A percentile compares a stretch with the other conserved stretches of the same genome.
Evolutionary conservation across 2,888 invertebrate genomes (phyloP).

Genomic region (Notodonta dromedarius): DNA sequence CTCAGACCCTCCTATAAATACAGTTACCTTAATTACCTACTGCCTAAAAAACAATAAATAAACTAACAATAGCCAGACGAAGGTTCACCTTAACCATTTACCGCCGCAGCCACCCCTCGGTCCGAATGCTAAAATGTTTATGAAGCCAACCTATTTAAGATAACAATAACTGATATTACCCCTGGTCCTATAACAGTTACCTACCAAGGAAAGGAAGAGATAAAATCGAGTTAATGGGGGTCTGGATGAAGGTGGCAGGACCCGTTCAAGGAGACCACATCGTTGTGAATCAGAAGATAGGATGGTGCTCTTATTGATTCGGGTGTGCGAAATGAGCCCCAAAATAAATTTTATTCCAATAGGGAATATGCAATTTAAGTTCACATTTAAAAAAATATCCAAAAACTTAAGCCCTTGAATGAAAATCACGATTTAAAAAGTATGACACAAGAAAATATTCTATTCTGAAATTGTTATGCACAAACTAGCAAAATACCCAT

Average conservation of each 20-base stretch:
- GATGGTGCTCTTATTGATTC: neutral
- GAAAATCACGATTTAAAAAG: too few species aligned
- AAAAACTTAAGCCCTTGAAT: too few species aligned
- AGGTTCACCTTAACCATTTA: conserved; percentile 30
- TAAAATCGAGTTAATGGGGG: conserved; percentile 35
- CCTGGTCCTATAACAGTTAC: conserved; percentile 15
- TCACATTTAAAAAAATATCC: too few species aligned
- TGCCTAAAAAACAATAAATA: neutral
- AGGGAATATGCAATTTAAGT: too few species aligned
- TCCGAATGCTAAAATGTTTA: conserved; percentile 35
- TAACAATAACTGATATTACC: conserved; percentile 32
- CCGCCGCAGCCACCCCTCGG: conserved; percentile 11
- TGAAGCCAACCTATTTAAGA: conserved; percentile 25
- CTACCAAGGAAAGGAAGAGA: conserved; percentile 19
- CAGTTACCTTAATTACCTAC: conserved; percentile 12
- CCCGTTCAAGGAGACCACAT: conserved; percentile 14
- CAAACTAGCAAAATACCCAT: too few species aligned
- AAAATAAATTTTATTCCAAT: neutral
- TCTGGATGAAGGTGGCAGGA: conserved; percentile 21
- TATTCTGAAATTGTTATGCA: too few species aligned
- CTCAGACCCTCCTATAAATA: neutral
- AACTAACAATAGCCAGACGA: too few species aligned
- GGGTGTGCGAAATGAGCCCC: neutral
- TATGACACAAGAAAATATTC: too few species aligned
- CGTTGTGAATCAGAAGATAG: conserved; percentile 26